Conservation (phyloP, 2,888 invertebrate genomes). For the Branchellion lobata region DNA sequence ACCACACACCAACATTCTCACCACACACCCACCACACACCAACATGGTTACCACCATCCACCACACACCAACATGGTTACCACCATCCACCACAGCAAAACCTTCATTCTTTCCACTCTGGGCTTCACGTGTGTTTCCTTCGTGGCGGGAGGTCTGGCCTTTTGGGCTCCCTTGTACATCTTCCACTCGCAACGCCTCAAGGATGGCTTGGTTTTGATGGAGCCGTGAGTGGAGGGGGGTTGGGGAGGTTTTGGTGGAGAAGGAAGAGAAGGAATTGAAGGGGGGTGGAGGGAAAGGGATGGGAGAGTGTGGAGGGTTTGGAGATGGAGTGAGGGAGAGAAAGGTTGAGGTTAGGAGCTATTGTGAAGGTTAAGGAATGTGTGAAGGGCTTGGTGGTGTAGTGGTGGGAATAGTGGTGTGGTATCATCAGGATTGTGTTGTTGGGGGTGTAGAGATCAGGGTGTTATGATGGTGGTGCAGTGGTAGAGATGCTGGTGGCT, state of each 20-base stretch:
- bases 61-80: too few species aligned
- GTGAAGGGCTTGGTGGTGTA: not conserved
- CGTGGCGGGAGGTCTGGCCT: conserved; percentile 90
- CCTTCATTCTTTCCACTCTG: conserved; percentile 86
- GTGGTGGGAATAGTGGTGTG: too few species aligned
- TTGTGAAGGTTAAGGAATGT: not conserved
- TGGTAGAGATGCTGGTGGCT: too few species aligned
- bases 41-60: too few species aligned
- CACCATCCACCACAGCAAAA: conserved; percentile 68
- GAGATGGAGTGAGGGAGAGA: not conserved
- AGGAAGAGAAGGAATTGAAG: too few species aligned
- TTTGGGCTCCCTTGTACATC: conserved; percentile 93
- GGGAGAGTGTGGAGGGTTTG: too few species aligned
- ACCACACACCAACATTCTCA: too few species aligned
- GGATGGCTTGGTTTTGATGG: conserved; percentile 22
- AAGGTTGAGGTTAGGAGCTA: not conserved
- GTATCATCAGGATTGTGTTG: too few species aligned
- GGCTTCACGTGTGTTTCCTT: conserved; percentile 99
- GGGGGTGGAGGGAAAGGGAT: too few species aligned
- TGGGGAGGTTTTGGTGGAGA: not conserved
- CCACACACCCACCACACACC: not conserved
- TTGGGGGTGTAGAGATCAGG: too few species aligned
- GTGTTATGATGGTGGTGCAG: too few species aligned
- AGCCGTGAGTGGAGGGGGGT: conserved; percentile 9
- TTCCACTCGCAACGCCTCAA: conserved; percentile 56